These are phyloP conservation scores for Chaetoderma sp. DNA, from an alignment of 2,888 invertebrate genomes.

Conservation along the genomic window DNA sequence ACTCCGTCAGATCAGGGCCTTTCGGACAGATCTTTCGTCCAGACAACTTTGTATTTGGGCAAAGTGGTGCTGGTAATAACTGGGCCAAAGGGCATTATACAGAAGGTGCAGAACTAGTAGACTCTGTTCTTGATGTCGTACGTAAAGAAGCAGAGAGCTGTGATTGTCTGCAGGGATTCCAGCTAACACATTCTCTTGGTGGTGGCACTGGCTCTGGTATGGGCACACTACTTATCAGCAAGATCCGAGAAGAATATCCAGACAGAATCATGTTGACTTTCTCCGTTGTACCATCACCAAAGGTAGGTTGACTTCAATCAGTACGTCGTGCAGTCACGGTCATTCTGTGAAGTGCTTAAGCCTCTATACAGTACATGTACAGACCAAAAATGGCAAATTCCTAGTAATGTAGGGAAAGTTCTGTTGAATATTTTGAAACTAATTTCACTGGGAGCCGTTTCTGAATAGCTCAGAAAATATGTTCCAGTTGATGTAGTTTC, in stretches of 20 bases:
- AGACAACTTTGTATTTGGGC: slow-evolving; percentile 90
- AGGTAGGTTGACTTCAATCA: slow-evolving; percentile 72
- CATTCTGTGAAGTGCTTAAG: no score
- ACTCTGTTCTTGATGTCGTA: slow-evolving; percentile 75
- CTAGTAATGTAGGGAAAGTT: no score
- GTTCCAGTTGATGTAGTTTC: no score
- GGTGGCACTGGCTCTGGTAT: slow-evolving; percentile 91
- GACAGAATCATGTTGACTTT: slow-evolving; percentile 99
- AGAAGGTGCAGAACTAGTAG: slow-evolving; percentile 79
- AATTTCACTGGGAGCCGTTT: no score
- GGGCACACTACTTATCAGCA: slow-evolving; percentile 92
- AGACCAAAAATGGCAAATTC: no score
- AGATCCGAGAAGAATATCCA: slow-evolving; percentile 97
- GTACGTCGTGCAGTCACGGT: no score
- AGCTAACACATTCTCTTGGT: slow-evolving; percentile 77
- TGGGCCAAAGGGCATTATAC: slow-evolving; percentile 95
- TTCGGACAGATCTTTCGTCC: slow-evolving; percentile 95
- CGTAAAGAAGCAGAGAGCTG: slow-evolving; percentile 85
- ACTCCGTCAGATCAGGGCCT: slow-evolving; percentile 92
- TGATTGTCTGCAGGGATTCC: slow-evolving; percentile 85
- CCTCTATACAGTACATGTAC: no score
- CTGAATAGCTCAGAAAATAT: no score
- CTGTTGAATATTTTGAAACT: no score
- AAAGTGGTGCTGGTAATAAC: slow-evolving; percentile 83
- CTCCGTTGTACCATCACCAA: slow-evolving; percentile 90